These are phyloP conservation scores for Nasonovia ribisnigri DNA, from an alignment of 2,888 invertebrate genomes.

Conservation along the genomic window DNA sequence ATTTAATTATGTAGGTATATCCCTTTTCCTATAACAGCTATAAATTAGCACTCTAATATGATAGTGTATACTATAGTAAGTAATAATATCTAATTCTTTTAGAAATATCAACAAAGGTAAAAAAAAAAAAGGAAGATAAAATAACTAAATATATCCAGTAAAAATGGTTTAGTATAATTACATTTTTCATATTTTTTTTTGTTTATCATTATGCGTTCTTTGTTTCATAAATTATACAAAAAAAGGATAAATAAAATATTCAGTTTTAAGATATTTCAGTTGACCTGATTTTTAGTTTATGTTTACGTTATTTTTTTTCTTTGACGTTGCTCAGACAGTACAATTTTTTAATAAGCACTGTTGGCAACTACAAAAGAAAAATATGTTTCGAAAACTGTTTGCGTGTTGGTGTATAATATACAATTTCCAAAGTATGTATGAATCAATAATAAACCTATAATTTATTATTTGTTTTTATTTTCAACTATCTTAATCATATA, in stretches of 20 bases:
- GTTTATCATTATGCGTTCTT: not conserved
- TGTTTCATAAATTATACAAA: not conserved
- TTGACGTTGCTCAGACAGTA: slow-evolving; percentile 38
- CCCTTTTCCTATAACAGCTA: not conserved
- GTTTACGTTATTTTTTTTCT: not conserved
- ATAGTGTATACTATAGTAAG: not conserved
- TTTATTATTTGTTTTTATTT: not conserved
- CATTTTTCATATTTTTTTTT: not conserved
- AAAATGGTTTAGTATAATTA: not conserved
- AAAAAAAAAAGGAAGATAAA: not conserved
- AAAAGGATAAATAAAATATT: slow-evolving; percentile 2
- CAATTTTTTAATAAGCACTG: slow-evolving; percentile 40
- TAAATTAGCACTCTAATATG: not conserved
- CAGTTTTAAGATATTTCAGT: not conserved
- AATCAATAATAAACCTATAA: not conserved
- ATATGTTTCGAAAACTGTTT: not conserved
- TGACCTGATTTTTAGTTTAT: not conserved
- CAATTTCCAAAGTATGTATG: not conserved
- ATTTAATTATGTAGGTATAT: not conserved
- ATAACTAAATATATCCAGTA: not conserved
- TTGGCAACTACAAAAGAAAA: not conserved
- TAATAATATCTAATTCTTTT: not conserved
- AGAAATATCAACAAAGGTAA: not conserved
- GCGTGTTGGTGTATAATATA: not conserved
- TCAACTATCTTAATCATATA: not conserved